Conservation (phyloP, 2,113 vertebrate genomes). For the Atlantisia rogersi region DNA sequence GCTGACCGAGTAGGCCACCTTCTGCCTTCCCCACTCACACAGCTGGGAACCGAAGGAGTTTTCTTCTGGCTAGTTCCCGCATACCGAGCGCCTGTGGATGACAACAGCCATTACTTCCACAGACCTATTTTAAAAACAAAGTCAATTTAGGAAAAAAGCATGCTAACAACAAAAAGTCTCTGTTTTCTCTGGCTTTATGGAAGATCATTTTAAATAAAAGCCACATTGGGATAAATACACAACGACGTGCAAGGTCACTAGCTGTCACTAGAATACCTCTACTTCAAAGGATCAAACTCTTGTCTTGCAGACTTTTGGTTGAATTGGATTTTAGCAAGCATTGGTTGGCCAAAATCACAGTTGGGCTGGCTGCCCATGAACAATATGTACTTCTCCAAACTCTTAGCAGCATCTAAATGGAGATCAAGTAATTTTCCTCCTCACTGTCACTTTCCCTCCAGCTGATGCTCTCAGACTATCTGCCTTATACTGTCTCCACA, state of each 20-base stretch:
- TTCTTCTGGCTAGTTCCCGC: neutral
- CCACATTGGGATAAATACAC: neutral
- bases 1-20: neutral
- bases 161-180: neutral
- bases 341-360: neutral
- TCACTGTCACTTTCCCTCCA: neutral
- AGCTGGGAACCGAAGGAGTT: neutral
- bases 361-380: neutral
- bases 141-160: neutral
- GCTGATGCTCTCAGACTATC: neutral
- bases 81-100: neutral
- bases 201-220: neutral
- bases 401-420: neutral
- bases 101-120: constrained; percentile 29
- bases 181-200: neutral
- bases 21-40: neutral
- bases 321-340: neutral
- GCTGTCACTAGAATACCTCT: neutral
- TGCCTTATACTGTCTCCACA: neutral
- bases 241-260: neutral
- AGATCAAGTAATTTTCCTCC: neutral
- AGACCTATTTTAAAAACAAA: constrained; percentile 16
- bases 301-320: neutral
- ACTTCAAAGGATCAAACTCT: neutral
- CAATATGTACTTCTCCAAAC: neutral